Evolutionary conservation across 1,140 invertebrate species (phyloP), one percentile per base, ranked within the genome.

Genomic region (Drosophila hydei): DNA sequence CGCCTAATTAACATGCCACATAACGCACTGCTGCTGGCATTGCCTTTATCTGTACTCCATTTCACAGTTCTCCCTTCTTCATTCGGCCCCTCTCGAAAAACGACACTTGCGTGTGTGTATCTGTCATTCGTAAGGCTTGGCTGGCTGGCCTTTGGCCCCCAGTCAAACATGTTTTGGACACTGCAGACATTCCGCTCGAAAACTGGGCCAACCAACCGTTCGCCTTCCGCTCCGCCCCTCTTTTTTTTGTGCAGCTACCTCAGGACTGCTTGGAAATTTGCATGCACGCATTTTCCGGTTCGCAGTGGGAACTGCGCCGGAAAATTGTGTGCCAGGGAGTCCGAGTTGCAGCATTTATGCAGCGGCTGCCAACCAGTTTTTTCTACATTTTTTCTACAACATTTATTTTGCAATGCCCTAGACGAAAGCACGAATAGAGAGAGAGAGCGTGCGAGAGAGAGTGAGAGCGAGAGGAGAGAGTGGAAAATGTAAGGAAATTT

Each of bases 201-300:
- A 72, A 72, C 69, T 67, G 48, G 42, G 69, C 27, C 54, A 59
- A 42, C n/a, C 33, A 48, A 55, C 54, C 23, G 19, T n/a, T n/a
- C 7, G 51, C 16, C 43, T 18, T 47, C 2, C 25, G 21, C 9
- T 7, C n/a, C 19, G 11, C 38, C 27, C 18, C 4, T 14, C 30
- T 52, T n/a, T 11, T 6, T 27, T 33, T 8, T 70, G 40, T 64
- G 40, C 23, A 48, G 27, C 18, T 21, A 45, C 23, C 50, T 76
- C 27, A 43, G 45, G 30, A 59, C 25, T 74, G 58, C 54, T 38
- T 52, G 19, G 25, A 40, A 84, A 85, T 85, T 87, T 89, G 64
- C 84, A 83, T 79, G 73, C 65, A 88, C 84, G 83, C 79, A 87
- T 88, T 83, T 88, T 70, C 67, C 68, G 48, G 68, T 36, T 27